A percentile compares a stretch with the other conserved stretches of the same genome.
These are phyloP conservation scores for Ectropis grisescens DNA, from an alignment of 1,140 invertebrate species.

Conservation along the genomic window DNA sequence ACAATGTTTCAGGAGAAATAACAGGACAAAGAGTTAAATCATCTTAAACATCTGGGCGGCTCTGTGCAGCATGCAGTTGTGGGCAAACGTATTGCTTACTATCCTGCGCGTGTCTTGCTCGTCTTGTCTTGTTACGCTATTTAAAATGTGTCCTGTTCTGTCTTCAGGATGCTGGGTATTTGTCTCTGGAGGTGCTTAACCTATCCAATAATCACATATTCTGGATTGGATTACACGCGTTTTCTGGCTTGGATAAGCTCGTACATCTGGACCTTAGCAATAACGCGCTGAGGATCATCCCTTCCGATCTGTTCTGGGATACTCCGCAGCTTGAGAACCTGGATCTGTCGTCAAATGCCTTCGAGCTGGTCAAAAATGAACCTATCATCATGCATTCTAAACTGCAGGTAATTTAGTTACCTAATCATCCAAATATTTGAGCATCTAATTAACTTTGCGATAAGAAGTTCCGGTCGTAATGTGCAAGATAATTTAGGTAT, in stretches of 20 bases:
- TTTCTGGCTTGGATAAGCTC: constrained; percentile 46
- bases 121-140: no score
- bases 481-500: no score
- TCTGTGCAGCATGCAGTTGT: no score
- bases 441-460: no score
- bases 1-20: no score
- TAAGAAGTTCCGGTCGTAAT: no score
- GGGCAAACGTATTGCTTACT: no score
- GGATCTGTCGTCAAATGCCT: constrained; percentile 60
- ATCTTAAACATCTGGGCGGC: no score
- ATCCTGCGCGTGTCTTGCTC: no score
- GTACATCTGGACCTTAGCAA: constrained; percentile 47
- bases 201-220: constrained; percentile 61
- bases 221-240: constrained; percentile 64
- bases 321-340: constrained; percentile 40
- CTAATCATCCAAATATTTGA: background rate
- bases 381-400: constrained; percentile 55
- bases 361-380: constrained; percentile 51
- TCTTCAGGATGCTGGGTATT: constrained; percentile 52
- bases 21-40: no score
- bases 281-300: constrained; percentile 47
- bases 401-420: constrained; percentile 34
- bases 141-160: no score
- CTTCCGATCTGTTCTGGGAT: constrained; percentile 57
- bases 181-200: constrained; percentile 41